Conservation (phyloP, 2,888 invertebrate species). For the Eurois occulta region DNA sequence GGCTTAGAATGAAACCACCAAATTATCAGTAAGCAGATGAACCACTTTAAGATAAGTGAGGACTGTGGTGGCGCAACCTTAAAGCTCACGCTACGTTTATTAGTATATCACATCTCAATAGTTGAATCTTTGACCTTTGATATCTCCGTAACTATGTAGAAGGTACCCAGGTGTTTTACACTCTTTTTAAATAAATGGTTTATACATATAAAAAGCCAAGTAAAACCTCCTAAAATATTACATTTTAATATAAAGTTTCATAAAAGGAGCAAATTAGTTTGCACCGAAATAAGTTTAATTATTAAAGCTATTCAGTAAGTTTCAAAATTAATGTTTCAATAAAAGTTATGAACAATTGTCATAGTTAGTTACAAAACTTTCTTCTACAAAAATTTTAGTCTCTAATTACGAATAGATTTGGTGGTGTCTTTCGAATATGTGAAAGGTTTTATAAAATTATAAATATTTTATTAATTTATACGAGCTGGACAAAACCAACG, state of each 20-base stretch:
- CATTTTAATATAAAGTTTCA: constrained; percentile 6
- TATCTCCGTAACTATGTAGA: neutral
- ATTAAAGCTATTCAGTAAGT: constrained; percentile 25
- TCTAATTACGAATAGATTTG: constrained; percentile 33
- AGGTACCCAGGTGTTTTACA: no score
- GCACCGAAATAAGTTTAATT: constrained; percentile 32
- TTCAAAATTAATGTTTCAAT: constrained; percentile 25
- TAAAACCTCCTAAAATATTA: neutral
- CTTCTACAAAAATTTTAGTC: constrained; percentile 22
- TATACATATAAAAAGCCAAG: neutral
- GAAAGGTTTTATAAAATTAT: no score
- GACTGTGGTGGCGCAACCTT: no score
- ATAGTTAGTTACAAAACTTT: constrained; percentile 30
- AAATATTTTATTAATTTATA: neutral
- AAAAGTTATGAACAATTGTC: constrained; percentile 28
- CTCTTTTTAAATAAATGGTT: no score
- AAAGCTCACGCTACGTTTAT: no score
- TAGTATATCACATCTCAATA: no score
- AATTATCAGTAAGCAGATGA: no score
- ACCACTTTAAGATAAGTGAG: no score
- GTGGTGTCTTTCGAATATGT: constrained; percentile 8
- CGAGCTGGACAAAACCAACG: no score
- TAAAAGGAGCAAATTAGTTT: constrained; percentile 20
- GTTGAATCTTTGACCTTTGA: neutral
- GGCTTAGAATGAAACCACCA: no score